Evolutionary conservation across 1,140 invertebrate species (phyloP).

Genomic region (Pogonognathellus flavescens): DNA sequence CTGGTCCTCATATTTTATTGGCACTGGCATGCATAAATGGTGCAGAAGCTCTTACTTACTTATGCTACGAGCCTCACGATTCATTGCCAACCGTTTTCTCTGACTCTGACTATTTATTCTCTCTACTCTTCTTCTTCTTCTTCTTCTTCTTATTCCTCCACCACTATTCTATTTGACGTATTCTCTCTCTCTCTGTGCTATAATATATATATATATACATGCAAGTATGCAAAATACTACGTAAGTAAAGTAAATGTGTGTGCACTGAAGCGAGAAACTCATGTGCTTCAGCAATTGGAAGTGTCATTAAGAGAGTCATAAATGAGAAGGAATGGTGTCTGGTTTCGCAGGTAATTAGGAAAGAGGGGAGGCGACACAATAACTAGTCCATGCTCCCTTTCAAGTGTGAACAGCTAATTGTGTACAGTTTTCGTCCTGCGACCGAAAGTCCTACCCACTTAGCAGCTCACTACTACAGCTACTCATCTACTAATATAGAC

Average conservation of each 20-base stretch:
- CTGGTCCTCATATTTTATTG: constrained; percentile 44
- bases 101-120: neutral
- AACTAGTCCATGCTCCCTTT: neutral
- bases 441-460: neutral
- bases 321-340: constrained; percentile 55
- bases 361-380: constrained; percentile 39
- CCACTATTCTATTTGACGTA: neutral
- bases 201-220: constrained; percentile 7
- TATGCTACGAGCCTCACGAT: neutral
- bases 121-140: neutral
- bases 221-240: neutral
- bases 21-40: constrained; percentile 34
- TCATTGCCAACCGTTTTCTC: neutral
- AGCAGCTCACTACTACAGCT: too few species aligned
- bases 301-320: constrained; percentile 51
- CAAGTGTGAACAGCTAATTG: neutral
- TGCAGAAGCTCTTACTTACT: constrained; percentile 12
- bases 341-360: constrained; percentile 48
- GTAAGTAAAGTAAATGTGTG: constrained; percentile 31
- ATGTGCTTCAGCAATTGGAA: constrained; percentile 47
- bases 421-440: neutral
- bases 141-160: neutral
- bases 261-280: constrained; percentile 11
- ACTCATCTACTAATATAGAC: neutral
- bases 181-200: neutral